These are phyloP conservation scores for Albula goreensis DNA, from an alignment of 2,113 vertebrate species.

Conservation along the genomic window DNA sequence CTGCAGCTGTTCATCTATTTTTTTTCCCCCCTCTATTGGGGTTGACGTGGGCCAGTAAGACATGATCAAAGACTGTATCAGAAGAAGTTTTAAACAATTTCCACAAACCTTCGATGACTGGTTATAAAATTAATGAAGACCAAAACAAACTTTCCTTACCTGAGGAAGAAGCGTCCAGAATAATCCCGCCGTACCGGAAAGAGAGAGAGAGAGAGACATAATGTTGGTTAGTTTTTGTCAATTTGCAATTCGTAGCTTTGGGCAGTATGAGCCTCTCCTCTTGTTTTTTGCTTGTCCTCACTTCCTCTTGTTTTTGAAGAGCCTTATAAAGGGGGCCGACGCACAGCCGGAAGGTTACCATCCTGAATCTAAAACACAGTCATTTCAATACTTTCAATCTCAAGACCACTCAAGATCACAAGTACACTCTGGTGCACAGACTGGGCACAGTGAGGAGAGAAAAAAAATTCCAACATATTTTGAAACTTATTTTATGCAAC, in stretches of 20 bases:
- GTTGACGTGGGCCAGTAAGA: neutral
- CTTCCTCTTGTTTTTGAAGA: neutral
- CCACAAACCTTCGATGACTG: neutral
- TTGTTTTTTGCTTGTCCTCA: neutral
- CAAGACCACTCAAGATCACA: neutral
- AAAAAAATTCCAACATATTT: neutral
- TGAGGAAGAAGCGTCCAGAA: neutral
- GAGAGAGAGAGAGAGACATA: slow-evolving; percentile 2
- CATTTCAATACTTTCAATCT: neutral
- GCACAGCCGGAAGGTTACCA: neutral
- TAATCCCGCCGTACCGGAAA: neutral
- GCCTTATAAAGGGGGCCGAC: neutral
- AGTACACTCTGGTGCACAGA: neutral
- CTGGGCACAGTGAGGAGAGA: neutral
- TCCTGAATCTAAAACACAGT: neutral
- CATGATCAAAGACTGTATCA: neutral
- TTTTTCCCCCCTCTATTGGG: neutral
- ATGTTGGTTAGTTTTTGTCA: neutral
- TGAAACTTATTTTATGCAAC: neutral
- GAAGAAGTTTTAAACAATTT: neutral
- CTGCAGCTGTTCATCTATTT: neutral
- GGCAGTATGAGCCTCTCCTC: neutral
- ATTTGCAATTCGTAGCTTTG: neutral
- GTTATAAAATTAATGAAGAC: neutral
- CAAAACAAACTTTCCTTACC: slow-evolving; percentile 16